Conservation (phyloP, 2,113 vertebrate genomes). For the Brachypteracias leptosomus region DNA sequence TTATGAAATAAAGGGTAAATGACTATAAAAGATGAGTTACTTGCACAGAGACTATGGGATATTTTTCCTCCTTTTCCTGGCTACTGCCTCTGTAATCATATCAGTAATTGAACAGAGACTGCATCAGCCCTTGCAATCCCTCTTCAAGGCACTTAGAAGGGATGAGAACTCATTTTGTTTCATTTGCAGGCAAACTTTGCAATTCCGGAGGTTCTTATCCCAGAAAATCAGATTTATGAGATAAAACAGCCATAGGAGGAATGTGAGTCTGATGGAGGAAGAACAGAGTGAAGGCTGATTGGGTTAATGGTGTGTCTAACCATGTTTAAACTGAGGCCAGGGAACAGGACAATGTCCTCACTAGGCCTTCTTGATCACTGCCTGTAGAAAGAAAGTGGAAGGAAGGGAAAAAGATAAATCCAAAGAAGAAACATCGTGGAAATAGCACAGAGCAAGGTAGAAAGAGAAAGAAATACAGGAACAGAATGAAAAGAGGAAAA, state of each 20-base stretch:
- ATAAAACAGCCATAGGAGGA: background rate
- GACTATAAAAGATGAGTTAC: background rate
- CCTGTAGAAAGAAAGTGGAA: background rate
- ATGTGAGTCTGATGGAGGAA: background rate
- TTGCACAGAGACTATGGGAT: background rate
- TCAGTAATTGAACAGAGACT: conserved; percentile 9
- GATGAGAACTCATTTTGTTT: conserved; percentile 20
- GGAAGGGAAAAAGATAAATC: background rate
- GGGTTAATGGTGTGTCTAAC: background rate
- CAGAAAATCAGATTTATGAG: conserved; percentile 22
- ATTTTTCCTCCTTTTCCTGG: background rate
- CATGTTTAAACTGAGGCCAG: background rate
- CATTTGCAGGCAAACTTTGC: conserved; percentile 9
- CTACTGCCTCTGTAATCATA: background rate
- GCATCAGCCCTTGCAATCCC: background rate
- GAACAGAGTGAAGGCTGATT: background rate
- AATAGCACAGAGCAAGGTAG: background rate
- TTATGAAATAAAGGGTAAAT: background rate
- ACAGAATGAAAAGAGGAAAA: background rate
- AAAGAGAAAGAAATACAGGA: background rate
- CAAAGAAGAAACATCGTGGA: background rate
- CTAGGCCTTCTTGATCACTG: background rate
- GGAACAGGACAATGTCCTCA: background rate
- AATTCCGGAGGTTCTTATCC: background rate
- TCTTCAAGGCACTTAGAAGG: conserved; percentile 19